phyloP scores from a whole-genome alignment of 2,888 invertebrate genomes.

The Sminthurides aquaticus region DNA sequence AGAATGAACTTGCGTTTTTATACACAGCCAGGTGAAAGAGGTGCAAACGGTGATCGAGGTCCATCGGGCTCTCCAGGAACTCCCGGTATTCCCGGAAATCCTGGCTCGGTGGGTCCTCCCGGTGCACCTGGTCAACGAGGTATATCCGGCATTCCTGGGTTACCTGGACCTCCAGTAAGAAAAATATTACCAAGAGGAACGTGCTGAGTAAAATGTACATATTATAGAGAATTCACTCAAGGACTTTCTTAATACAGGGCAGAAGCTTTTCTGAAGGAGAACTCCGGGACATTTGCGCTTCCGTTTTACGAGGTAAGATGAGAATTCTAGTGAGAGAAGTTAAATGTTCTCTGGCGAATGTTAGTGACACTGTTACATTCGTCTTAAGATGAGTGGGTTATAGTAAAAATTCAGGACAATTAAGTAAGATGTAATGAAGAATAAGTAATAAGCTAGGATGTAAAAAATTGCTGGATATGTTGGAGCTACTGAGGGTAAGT shows the following conservation, averaged over 20 bases:
- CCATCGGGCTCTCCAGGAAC: conserved; percentile 45
- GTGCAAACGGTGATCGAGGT: conserved; percentile 49
- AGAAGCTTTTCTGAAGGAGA: conserved; percentile 63
- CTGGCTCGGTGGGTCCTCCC: conserved; percentile 46
- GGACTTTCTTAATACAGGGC: conserved; percentile 50
- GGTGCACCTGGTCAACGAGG: conserved; percentile 48
- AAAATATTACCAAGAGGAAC: background rate
- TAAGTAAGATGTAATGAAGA: too few species aligned
- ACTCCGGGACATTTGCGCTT: conserved; percentile 71
- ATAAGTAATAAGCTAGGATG: too few species aligned
- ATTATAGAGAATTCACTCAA: background rate
- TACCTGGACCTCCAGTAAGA: conserved; percentile 53
- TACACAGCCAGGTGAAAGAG: conserved; percentile 39
- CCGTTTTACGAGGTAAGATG: conserved; percentile 64
- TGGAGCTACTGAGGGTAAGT: too few species aligned
- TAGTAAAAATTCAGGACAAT: too few species aligned
- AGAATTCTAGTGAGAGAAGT: too few species aligned
- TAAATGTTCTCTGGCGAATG: too few species aligned
- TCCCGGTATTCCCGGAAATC: conserved; percentile 52
- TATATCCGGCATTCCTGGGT: conserved; percentile 51
- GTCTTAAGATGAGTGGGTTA: too few species aligned
- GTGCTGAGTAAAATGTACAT: background rate
- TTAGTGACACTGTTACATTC: background rate
- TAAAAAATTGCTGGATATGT: too few species aligned
- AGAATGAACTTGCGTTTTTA: conserved; percentile 1